Evolutionary conservation across 2,113 vertebrate genomes (phyloP), one percentile per base, ranked within the genome.

Genomic region (Uropsilus gracilis): DNA sequence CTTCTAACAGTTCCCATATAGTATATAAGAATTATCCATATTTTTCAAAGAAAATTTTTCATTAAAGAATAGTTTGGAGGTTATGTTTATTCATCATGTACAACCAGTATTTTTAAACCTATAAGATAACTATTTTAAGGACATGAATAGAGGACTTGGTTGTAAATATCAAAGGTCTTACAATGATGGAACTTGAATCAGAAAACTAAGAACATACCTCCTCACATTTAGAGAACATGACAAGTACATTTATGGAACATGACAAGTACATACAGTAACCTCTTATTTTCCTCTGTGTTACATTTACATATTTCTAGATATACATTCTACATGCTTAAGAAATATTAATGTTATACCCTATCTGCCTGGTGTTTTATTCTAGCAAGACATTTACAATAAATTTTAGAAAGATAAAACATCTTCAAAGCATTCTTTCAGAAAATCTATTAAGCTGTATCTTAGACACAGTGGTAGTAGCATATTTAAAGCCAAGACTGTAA

Each of bases 141-240:
- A 39, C n/a, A 83, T 50, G 68, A 26, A 16, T 90, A 77, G 84
- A 90, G 37, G 61, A 80, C 16, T 48, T 64, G 91, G 32, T 55
- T 88, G 90, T 48, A 90, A 89, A 61, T 89, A 86, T 34, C 69
- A 90, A 89, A 89, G 66, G 68, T 77, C 73, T 95, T 34, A 86
- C 30, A 26, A 0, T 66, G 83, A 89, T 34, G 39, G 59, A 91
- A 34, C 34, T 26, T 69, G 50, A 68, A 59, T 81, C 55, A 64
- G 28, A 73, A 91, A 78, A 48, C 50, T 64, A 92, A 46, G 61
- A 86, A 59, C 57, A 77, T 16, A 64, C 1, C 8, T 73, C 68
- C 39, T 75, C 44, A 30, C 53, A 91, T 57, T 73, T 59, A 57
- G 2, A 68, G n/a, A 88, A 46, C 30, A 75, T 26, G 22, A 48